Evolutionary conservation across 2,888 invertebrate species (phyloP), one percentile per base, ranked within the genome.

Genomic region (Rhynchonema sp.): DNA sequence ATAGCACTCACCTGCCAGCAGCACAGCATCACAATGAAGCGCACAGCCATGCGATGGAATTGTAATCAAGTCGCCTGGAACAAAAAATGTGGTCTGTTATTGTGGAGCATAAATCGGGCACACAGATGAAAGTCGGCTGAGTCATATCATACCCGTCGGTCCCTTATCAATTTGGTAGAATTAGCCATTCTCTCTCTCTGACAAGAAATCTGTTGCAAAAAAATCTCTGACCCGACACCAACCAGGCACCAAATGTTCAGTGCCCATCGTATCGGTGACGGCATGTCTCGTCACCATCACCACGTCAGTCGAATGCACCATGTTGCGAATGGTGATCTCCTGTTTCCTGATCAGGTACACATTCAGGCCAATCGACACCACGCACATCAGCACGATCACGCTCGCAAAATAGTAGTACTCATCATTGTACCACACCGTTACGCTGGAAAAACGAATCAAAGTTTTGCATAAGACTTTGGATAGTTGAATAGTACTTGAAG

Each of bases 331-430:
- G 49, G 49, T 23, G n/a, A 23, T 49, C n/a, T 49, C 49, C 49
- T 49, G 49, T 22, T 23, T 17, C 3, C 23, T 52, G 25, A 65
- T 70, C 59, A 72, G 70, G 60, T 63, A 67, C 6, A 72, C 68
- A 30, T 70, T 68, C 54, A 66, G 46, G 1, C 60, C 55, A 55
- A 87, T 83, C 25, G 89, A 88, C 38, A 83, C 78, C n/a, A 82
- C 72, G 0, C 89, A 86, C 74, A 91, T 82, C 60, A 84, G 69
- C 56, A 89, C 79, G 65, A 91, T 87, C 69, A 88, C 87, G 6
- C 80, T 77, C 2, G 88, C 87, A 76, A 91, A 91, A 69, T 85
- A 84, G 67, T 83, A 81, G 74, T 91, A 91, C 63, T 84, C 81
- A 72, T 91, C 90, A 63, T 82, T 74, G 57, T 82, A 81, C 91